Evolutionary conservation across 2,113 vertebrate genomes (phyloP).

Genomic region (Rissa tridactyla): DNA sequence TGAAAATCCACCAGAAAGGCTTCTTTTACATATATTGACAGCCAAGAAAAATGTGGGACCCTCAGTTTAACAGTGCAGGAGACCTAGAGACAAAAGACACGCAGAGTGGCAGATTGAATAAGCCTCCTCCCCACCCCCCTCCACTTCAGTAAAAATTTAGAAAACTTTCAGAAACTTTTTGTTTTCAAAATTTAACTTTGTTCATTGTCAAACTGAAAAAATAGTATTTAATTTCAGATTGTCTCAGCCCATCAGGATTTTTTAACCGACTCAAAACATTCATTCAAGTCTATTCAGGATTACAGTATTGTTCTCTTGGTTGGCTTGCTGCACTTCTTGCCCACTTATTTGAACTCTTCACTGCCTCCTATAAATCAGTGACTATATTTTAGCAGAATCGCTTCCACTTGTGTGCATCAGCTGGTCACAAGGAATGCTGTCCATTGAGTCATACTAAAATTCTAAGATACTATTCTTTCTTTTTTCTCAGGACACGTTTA

Average conservation of each 20-base stretch:
- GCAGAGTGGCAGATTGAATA: neutral
- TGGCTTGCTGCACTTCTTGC: neutral
- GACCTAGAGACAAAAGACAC: neutral
- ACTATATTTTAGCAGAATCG: neutral
- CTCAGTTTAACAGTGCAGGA: neutral
- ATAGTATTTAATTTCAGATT: neutral
- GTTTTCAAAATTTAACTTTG: neutral
- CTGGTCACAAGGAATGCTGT: neutral
- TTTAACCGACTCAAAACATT: neutral
- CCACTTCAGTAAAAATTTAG: neutral
- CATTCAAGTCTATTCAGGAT: neutral
- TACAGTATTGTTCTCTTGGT: neutral
- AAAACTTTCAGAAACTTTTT: neutral
- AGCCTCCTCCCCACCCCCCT: no score
- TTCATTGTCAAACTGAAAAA: neutral
- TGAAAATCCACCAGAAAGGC: neutral
- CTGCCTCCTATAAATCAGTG: neutral
- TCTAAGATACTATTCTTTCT: neutral
- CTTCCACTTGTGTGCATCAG: neutral
- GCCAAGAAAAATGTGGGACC: neutral
- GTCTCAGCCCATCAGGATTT: neutral
- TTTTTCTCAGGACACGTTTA: neutral
- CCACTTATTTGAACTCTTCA: neutral
- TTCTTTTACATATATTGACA: neutral
- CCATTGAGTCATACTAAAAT: neutral